Evolutionary conservation across 2,888 invertebrate species (phyloP), one percentile per base, ranked within the genome.

Genomic region (Brachyptera putata): DNA sequence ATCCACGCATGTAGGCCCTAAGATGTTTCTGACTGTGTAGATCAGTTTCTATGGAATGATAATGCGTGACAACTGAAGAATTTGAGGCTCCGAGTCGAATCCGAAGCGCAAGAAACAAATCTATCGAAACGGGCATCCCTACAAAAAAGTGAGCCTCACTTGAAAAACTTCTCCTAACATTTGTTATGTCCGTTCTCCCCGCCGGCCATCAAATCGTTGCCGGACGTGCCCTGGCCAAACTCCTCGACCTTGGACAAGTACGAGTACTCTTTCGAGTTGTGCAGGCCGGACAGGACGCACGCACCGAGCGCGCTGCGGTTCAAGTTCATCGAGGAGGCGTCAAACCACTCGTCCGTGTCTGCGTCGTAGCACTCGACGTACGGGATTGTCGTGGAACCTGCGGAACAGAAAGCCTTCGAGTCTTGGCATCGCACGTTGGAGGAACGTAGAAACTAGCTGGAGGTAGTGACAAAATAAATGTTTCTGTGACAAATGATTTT

Each of bases 231-330:
- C 30, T 63, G 58, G 21, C 58, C 57, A 14, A 60, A 25, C 37
- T 60, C 62, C 26, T 55, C 56, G 25, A 56, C 60, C 56, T 62
- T 64, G 13, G 62, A 60, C n/a, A 62, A 65, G 36, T 63, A 63
- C 22, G 86, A 84, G 72, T 86, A 87, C 7, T 87, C 84, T 50
- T 79, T 78, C 0, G 83, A 82, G 69, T 87, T 87, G 1, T 82
- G 80, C 16, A 88, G 77, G 2, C 86, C 88, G n/a, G 81, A 75
- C 41, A 91, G 77, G 1, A 90, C 88, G 73, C 90, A 90, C 1
- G 89, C 89, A 68, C 87, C 85, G 25, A 91, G 75, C 0, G 91
- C 91, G 58, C 90, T 90, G 16, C 91, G 79, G 72, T 89, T 89
- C 36, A 91, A 75, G 72, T 89, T 89, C 89, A 92, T 90, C 9